Conservation (phyloP, 37 sponge, comb jelly and placozoan genomes). For the Chondrosia reniformis region DNA sequence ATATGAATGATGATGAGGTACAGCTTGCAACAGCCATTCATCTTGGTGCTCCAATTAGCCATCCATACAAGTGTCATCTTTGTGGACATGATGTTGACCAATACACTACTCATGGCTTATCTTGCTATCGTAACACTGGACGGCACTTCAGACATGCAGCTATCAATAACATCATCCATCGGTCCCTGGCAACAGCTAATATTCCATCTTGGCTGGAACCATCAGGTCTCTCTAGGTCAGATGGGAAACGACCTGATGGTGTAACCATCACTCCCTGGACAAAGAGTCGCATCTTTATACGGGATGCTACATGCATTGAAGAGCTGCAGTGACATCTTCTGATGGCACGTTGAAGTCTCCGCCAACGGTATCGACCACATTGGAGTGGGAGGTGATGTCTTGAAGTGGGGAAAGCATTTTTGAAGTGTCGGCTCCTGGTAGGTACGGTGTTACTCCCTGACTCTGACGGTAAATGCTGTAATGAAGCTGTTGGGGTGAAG, state of each 20-base stretch:
- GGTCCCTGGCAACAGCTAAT: neutral
- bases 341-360: too few species aligned
- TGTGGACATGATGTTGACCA: neutral
- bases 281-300: neutral
- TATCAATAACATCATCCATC: slow-evolving; percentile 1
- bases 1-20: slow-evolving; percentile 6
- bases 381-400: too few species aligned
- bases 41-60: neutral
- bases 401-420: too few species aligned
- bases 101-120: neutral
- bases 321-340: too few species aligned
- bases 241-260: slow-evolving; percentile 3
- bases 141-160: neutral
- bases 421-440: too few species aligned
- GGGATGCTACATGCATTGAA: slow-evolving; percentile 9
- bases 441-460: too few species aligned
- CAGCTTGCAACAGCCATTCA: slow-evolving; percentile 2
- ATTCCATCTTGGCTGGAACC: neutral
- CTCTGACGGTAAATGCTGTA: too few species aligned
- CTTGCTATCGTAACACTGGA: neutral
- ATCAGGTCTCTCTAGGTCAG: neutral
- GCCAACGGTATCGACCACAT: too few species aligned
- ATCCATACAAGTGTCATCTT: slow-evolving; percentile 1
- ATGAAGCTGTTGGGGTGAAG: too few species aligned
- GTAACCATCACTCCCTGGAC: neutral